Evolutionary conservation across 2,888 invertebrate species (phyloP).

Genomic region (Plagodis dolabraria): DNA sequence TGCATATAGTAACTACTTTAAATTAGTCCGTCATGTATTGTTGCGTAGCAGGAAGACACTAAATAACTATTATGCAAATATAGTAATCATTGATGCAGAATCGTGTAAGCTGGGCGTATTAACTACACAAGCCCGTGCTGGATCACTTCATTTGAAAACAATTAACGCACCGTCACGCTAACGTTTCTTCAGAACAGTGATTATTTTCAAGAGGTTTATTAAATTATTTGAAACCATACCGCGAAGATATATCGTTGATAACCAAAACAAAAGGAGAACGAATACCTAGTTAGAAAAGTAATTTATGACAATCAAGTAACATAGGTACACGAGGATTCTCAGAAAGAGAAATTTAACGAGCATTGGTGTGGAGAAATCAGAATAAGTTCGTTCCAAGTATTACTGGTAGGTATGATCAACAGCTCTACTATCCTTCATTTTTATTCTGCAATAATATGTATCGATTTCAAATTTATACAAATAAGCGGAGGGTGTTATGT

Average conservation of each 20-base stretch:
- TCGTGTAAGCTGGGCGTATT: slow-evolving; percentile 43
- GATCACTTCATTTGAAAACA: slow-evolving; percentile 57
- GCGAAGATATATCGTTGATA: slow-evolving; percentile 9
- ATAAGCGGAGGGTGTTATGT: too few relatives aligned
- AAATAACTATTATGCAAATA: slow-evolving; percentile 33
- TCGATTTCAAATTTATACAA: too few relatives aligned
- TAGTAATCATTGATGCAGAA: slow-evolving; percentile 44
- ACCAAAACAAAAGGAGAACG: slow-evolving; percentile 2
- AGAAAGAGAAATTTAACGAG: slow-evolving; percentile 15
- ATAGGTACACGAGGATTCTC: slow-evolving; percentile 5
- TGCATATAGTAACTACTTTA: too few relatives aligned
- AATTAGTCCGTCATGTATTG: too few relatives aligned
- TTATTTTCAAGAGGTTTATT: slow-evolving; percentile 20
- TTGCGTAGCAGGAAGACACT: slow-evolving; percentile 21
- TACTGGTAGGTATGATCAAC: neutral
- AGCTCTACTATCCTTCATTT: too few relatives aligned
- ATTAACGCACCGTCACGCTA: slow-evolving; percentile 56
- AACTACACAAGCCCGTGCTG: slow-evolving; percentile 45
- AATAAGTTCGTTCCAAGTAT: neutral
- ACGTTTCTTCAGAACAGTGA: slow-evolving; percentile 21
- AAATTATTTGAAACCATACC: slow-evolving; percentile 6
- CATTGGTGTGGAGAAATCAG: slow-evolving; percentile 2
- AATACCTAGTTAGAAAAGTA: slow-evolving; percentile 12
- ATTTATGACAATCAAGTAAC: slow-evolving; percentile 10
- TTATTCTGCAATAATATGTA: too few relatives aligned